These are phyloP conservation scores for Aphelenchoides besseyi DNA, from an alignment of 1,140 invertebrate species.

Conservation along the genomic window DNA sequence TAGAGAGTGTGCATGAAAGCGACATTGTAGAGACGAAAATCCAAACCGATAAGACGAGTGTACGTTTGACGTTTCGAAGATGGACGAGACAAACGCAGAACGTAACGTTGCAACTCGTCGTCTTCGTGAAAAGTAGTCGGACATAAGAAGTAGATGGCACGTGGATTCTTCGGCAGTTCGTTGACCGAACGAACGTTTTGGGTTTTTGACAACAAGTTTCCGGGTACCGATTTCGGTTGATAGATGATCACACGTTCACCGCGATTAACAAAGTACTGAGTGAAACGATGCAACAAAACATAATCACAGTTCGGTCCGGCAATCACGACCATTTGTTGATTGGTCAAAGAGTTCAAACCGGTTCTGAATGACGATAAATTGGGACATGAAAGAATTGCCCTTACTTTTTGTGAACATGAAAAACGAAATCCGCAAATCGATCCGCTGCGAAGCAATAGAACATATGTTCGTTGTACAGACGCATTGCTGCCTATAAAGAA, in stretches of 20 bases:
- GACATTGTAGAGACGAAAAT: conserved; percentile 16
- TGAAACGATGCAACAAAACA: background rate
- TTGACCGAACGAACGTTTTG: background rate
- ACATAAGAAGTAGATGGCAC: conserved; percentile 1
- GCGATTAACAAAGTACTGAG: conserved; percentile 5
- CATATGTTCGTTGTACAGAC: background rate
- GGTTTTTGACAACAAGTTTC: background rate
- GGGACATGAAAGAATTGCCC: background rate
- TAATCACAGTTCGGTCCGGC: background rate
- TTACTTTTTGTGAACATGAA: background rate
- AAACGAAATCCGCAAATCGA: conserved; percentile 5
- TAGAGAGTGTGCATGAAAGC: conserved; percentile 23
- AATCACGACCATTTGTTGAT: conserved; percentile 7
- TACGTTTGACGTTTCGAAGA: background rate
- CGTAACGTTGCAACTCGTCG: conserved; percentile 6
- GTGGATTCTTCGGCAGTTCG: conserved; percentile 1
- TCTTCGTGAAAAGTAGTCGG: background rate
- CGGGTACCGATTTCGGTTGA: background rate
- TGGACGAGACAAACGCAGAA: conserved; percentile 2
- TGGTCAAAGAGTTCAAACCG: background rate
- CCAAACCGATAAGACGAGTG: conserved; percentile 2
- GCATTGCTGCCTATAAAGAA: background rate
- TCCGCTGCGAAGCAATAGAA: background rate
- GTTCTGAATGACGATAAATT: background rate
- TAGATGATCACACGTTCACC: background rate